A percentile compares a stretch with the other conserved stretches of the same genome.
phyloP scores from a whole-genome alignment of 2,888 invertebrate genomes.

The Drosophila affinis region DNA sequence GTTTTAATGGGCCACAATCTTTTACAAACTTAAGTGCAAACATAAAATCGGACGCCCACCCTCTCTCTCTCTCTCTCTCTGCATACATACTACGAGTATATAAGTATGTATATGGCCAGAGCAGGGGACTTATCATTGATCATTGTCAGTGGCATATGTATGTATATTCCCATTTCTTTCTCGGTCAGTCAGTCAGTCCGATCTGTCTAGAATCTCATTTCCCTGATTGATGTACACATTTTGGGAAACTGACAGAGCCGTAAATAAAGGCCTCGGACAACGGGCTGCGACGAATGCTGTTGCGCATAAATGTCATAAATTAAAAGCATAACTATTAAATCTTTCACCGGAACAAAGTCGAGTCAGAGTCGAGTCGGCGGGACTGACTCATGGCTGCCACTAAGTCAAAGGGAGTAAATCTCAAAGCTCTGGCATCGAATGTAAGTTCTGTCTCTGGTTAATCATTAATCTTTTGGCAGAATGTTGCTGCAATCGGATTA shows the following conservation, averaged over 20 bases:
- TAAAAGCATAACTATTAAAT: slow-evolving; percentile 60
- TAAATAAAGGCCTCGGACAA: slow-evolving; percentile 56
- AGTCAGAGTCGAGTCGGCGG: slow-evolving; percentile 21
- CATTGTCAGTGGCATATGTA: slow-evolving; percentile 66
- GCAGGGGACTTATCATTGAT: slow-evolving; percentile 56
- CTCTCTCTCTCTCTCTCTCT: slow-evolving; percentile 9
- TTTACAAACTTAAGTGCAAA: slow-evolving; percentile 56
- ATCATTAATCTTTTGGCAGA: slow-evolving; percentile 46
- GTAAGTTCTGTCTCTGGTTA: slow-evolving; percentile 4
- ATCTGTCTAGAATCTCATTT: slow-evolving; percentile 64
- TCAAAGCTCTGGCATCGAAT: background rate
- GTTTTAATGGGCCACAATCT: slow-evolving; percentile 52
- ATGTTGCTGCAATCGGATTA: slow-evolving; percentile 57
- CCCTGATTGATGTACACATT: slow-evolving; percentile 72
- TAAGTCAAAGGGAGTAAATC: slow-evolving; percentile 10
- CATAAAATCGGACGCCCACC: slow-evolving; percentile 51
- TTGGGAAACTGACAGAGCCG: slow-evolving; percentile 62
- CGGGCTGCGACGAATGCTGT: slow-evolving; percentile 52
- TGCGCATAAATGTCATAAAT: slow-evolving; percentile 71
- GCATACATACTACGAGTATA: background rate
- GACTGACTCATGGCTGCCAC: slow-evolving; percentile 54
- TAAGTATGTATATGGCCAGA: slow-evolving; percentile 34
- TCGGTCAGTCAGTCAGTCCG: slow-evolving; percentile 53
- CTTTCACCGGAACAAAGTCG: slow-evolving; percentile 55
- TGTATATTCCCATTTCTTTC: slow-evolving; percentile 71